These are phyloP conservation scores for Trogon melanurus DNA, from an alignment of 2,113 vertebrate genomes.

Conservation along the genomic window DNA sequence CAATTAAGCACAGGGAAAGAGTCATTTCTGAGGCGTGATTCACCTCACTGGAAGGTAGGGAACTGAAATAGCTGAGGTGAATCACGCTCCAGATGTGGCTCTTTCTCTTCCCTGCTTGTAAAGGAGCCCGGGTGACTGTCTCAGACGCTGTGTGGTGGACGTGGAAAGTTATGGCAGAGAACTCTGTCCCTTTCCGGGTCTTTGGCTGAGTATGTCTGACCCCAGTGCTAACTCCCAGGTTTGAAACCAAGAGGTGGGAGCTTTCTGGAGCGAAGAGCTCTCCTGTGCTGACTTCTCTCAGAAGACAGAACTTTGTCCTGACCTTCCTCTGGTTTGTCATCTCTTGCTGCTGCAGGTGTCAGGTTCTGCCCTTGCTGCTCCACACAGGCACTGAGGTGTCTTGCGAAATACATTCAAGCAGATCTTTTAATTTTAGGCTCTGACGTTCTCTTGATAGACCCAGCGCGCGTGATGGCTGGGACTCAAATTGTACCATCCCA, in stretches of 20 bases:
- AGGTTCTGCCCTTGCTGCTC: background rate
- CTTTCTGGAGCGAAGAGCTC: background rate
- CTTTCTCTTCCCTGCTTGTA: background rate
- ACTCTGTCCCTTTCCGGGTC: background rate
- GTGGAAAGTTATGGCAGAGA: background rate
- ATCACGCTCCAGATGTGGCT: slow-evolving; percentile 47
- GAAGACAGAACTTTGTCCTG: background rate
- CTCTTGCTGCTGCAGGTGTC: slow-evolving; percentile 31
- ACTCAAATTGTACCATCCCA: background rate
- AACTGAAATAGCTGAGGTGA: background rate
- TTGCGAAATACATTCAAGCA: background rate
- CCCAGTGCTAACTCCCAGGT: background rate
- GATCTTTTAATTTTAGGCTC: background rate
- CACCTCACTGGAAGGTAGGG: slow-evolving; percentile 27
- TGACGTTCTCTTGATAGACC: background rate
- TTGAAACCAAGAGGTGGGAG: background rate
- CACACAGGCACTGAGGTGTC: background rate
- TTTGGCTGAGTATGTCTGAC: background rate
- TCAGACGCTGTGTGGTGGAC: background rate
- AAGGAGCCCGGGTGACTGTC: background rate
- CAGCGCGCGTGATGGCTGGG: background rate
- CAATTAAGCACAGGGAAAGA: background rate
- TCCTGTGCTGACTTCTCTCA: background rate
- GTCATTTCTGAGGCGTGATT: slow-evolving; percentile 24
- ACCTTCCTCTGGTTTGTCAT: slow-evolving; percentile 15